Evolutionary conservation across 2,888 invertebrate genomes (phyloP), one percentile per base, ranked within the genome.

Genomic region (Drosophila monieri): DNA sequence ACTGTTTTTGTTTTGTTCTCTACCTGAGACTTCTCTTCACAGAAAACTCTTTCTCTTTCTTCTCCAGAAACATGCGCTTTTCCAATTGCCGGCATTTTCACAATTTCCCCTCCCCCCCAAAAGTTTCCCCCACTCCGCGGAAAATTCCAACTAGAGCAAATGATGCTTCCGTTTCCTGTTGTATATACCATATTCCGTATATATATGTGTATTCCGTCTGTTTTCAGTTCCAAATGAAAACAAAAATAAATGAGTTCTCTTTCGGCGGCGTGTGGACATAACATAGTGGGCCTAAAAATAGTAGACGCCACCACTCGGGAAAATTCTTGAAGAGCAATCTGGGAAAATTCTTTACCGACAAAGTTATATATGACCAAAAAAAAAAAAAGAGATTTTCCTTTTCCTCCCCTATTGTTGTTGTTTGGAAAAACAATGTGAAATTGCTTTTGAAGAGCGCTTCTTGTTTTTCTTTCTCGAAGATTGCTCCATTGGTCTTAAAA

Each of bases 71-170:
- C 72, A 56, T 88, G 89, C 88, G 88, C 86, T 30, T 57, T 72
- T 10, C 35, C 44, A 48, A 57, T 57, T 76, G 83, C 89, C 89
- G 89, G 89, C 87, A 65, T 88, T 88, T 87, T 80, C 49, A 4
- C 32, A 4, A 23, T 3, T 23, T 23, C 21, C 44, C 25, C 10
- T 10, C 15, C 53, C 32, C 23, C 35, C 35, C 9, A 2, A 1
- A 1, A 18, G 1, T 18, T 18, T 18, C 1, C 18, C n/a, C 27
- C 41, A 23, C 27, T 35, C n/a, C 18, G 8, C 35, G 43, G 43
- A 43, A 43, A 43, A 43, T 43, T 12, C 27, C 68, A 53, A 48
- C 32, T 51, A 48, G 43, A 32, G 61, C 47, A 18, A 58, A n/a
- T 25, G 46, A 56, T 44, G 53, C 51, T 73, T 73, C 74, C 73